Conservation (phyloP, 2,797 vertebrate genomes). For the Spea hammondii region DNA sequence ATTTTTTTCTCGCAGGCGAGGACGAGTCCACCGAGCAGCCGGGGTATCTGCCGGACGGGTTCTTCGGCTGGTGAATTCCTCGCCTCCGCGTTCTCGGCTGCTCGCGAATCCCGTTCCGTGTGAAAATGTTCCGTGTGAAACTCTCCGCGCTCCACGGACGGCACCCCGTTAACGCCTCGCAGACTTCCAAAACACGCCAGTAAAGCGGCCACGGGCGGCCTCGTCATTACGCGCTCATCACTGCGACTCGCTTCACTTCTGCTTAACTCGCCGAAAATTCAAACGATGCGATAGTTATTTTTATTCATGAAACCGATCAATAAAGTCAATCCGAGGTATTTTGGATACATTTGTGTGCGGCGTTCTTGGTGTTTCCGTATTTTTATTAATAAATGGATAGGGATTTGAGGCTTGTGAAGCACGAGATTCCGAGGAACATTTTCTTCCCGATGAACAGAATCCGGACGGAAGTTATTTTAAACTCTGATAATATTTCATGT, state of each 20-base stretch:
- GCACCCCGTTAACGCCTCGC: neutral
- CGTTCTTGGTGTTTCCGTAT: neutral
- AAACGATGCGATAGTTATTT: neutral
- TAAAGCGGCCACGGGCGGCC: too few species aligned
- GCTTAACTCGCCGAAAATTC: neutral
- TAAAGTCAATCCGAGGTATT: constrained; percentile 30
- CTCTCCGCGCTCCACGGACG: neutral
- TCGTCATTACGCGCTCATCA: too few species aligned
- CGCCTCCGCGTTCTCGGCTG: neutral
- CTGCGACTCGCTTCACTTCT: too few species aligned
- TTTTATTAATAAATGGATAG: too few species aligned
- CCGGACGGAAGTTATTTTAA: too few species aligned
- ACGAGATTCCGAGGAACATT: too few species aligned
- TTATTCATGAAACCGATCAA: constrained; percentile 2
- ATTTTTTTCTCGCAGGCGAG: constrained; percentile 58
- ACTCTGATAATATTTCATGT: too few species aligned
- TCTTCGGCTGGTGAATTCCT: constrained; percentile 62
- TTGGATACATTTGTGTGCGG: neutral
- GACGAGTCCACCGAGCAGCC: constrained; percentile 58
- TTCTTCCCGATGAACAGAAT: too few species aligned
- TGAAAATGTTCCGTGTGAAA: too few species aligned
- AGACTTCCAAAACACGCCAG: too few species aligned
- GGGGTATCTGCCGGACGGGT: constrained; percentile 56
- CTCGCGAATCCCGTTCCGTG: too few species aligned
- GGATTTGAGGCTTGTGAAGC: too few species aligned